phyloP scores from a whole-genome alignment of 2,888 invertebrate genomes.

The Drosophila cognata region DNA sequence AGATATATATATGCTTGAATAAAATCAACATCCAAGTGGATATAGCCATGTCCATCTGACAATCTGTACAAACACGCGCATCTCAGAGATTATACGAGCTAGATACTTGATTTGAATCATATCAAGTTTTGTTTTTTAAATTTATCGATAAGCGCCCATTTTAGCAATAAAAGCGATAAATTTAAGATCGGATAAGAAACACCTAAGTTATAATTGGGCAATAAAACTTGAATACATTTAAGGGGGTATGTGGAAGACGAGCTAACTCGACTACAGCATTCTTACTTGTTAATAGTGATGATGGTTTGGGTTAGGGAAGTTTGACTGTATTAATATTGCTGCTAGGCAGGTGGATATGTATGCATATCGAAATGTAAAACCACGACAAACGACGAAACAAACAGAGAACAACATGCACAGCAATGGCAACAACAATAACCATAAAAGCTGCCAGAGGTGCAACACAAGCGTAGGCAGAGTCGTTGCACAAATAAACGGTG shows the following conservation, averaged over 20 bases:
- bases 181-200: background rate
- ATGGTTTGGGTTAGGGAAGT: background rate
- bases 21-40: background rate
- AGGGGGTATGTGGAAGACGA: too few species aligned
- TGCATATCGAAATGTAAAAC: slow-evolving; percentile 16
- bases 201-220: background rate
- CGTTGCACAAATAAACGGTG: slow-evolving; percentile 10
- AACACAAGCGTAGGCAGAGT: slow-evolving; percentile 17
- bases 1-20: background rate
- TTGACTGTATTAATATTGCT: background rate
- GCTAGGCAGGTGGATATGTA: background rate
- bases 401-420: slow-evolving; percentile 13
- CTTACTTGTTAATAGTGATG: background rate
- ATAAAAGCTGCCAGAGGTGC: slow-evolving; percentile 26
- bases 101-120: too few species aligned
- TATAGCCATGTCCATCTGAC: background rate
- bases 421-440: slow-evolving; percentile 8
- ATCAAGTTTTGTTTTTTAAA: too few species aligned
- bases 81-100: background rate
- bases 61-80: background rate
- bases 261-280: background rate
- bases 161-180: background rate
- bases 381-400: slow-evolving; percentile 16
- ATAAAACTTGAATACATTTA: background rate
- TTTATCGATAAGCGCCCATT: background rate